Evolutionary conservation across 2,797 vertebrate species (phyloP), one percentile per base, ranked within the genome.

Genomic region (Anisognathus igniventris): DNA sequence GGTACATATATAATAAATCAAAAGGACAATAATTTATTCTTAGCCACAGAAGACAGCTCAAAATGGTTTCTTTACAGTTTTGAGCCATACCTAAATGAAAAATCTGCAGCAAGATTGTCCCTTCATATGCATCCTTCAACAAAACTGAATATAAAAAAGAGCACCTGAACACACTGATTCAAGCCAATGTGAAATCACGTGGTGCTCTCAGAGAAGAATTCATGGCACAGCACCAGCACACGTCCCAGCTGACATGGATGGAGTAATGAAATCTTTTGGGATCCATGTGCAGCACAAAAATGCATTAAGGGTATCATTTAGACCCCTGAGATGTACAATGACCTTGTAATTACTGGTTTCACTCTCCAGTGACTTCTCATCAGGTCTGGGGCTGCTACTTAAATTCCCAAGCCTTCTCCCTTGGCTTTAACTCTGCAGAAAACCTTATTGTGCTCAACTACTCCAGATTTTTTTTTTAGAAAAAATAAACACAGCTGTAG

Each of bases 331-430:
- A 92, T 77, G 17, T 65, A 93, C 89, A 94, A 75, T 88, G 85
- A 95, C 89, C 88, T 64, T 90, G 70, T 77, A 90, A 95, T 96
- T 95, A 95, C 64, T 79, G 79, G 18, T 70, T 95, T 95, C 94
- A 94, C 95, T 94, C 93, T 96, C 91, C 89, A 90, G 85, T 92
- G 91, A 90, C 89, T 93, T 94, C 87, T 92, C 92, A 92, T 95
- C 90, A 93, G 62, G 66, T 71, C 48, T 17, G 20, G 51, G 33
- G 68, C 42, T 33, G 54, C 44, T 84, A 39, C 75, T 85, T 85
- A 88, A 86, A 95, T 87, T 90, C 64, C 47, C 77, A 84, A 84
- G 50, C 68, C 14, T 72, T 91, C 60, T 84, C n/a, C 64, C 81
- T 73, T 64, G 82, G 56, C 44, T 90, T 91, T 71, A 70, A 86